Base-by-base conservation (phyloP, 2,113 vertebrate genomes). In the Prunella himalayana region DNA sequence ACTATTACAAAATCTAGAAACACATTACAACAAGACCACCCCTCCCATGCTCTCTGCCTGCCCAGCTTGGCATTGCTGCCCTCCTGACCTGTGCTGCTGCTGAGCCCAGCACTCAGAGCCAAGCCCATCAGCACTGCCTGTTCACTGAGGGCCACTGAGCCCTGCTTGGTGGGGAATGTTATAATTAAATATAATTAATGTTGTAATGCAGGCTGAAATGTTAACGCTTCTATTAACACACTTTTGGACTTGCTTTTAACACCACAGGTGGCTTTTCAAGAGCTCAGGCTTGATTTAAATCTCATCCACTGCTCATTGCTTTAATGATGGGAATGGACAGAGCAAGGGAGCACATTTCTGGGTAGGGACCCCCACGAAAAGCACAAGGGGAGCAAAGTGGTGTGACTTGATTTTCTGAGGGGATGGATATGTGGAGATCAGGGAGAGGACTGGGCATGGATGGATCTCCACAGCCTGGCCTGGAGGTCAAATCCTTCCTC, bases 261-360 rank as follows among this genome's bases (percentile, higher is more conserved):
- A 95, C 93, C 96, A 94, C 93, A 87, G 95, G 93, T 80, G 95
- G 87, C 91, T 95, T 94, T 95, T 95, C 87, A 85, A 93, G 93
- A 94, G 87, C 76, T 89, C 87, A 80, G 87, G 61, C 84, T 91
- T 87, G 84, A 94, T 95, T 94, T 94, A 80, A 96, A 91, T 92
- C 77, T 63, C 68, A 94, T 94, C 70, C 59, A 86, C 54, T 66
- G 27, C 77, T 91, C 90, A 88, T 86, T 95, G 90, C 71, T 96
- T 73, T 94, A 90, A 94, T 96, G 93, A 94, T 64, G 79, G 88
- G 95, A 93, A 96, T 83, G 85, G 71, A 66, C 88, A 81, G 94
- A 68, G 85, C 71, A 86, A 90, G 42, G 59, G 68, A 93, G 68
- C 6, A 31, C 2, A 16, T 22, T 95, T 80, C 56, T 84, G 77